phyloP scores from a whole-genome alignment of 2,888 invertebrate species.

The Ctena decussata region DNA sequence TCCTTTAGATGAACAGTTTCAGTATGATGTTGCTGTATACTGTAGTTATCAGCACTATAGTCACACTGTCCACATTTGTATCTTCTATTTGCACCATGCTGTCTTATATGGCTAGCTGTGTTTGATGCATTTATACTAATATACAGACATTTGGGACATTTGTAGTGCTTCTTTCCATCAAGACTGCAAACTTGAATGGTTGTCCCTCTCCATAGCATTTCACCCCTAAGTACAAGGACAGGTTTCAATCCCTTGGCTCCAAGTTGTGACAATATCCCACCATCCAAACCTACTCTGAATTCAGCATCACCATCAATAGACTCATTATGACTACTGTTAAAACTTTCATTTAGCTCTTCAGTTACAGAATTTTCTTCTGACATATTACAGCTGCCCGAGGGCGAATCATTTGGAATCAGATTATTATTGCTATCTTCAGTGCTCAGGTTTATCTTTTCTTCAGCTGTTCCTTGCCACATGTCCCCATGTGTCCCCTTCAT shows the following conservation, averaged over 20 bases:
- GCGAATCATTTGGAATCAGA: slow-evolving; percentile 29
- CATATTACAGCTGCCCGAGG: slow-evolving; percentile 18
- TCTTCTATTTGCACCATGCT: slow-evolving; percentile 74
- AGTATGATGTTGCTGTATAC: slow-evolving; percentile 76
- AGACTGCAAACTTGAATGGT: slow-evolving; percentile 74
- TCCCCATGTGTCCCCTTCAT: slow-evolving; percentile 81
- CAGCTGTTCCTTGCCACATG: slow-evolving; percentile 74
- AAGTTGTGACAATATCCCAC: slow-evolving; percentile 22
- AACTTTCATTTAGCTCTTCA: slow-evolving; percentile 53
- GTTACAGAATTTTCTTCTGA: slow-evolving; percentile 30
- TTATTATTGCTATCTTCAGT: slow-evolving; percentile 65
- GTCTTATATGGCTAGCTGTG: slow-evolving; percentile 74
- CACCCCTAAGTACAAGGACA: slow-evolving; percentile 66
- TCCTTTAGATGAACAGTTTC: slow-evolving; percentile 72
- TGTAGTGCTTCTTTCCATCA: slow-evolving; percentile 77
- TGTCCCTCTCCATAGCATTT: slow-evolving; percentile 67
- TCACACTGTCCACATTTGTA: slow-evolving; percentile 80
- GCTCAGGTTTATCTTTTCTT: slow-evolving; percentile 70
- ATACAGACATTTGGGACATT: slow-evolving; percentile 88
- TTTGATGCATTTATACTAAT: slow-evolving; percentile 76
- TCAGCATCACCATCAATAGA: slow-evolving; percentile 45
- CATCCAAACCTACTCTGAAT: slow-evolving; percentile 23
- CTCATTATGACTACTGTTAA: slow-evolving; percentile 58
- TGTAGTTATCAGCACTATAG: slow-evolving; percentile 78
- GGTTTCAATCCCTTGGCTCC: slow-evolving; percentile 88